Base-by-base conservation (phyloP, 2,888 invertebrate species). In the Pristionchus mayeri region DNA sequence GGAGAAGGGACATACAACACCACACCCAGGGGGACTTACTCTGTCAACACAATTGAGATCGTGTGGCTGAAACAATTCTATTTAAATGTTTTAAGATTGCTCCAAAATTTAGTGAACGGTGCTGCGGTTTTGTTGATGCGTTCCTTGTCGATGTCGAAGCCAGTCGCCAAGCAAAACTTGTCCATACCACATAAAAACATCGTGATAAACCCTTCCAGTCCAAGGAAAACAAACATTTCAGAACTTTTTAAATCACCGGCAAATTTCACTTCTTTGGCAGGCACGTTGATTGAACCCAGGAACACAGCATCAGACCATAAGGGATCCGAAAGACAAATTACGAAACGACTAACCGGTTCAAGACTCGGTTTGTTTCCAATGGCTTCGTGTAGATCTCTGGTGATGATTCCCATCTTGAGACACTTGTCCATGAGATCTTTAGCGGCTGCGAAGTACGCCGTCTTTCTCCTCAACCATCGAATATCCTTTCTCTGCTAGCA, bases 381-480 rank as follows among this genome's bases (percentile, higher is more conserved):
- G 0, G 85, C 86, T 4, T 82, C 84, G 52, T 89, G 86, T 6
- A 89, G 84, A 34, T 76, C 83, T 21, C 81, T 78, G 37, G 82
- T 85, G 34, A 89, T 83, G 16, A 89, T 82, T 52, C 88, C 88
- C 50, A 87, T 85, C 34, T 86, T 71, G 63, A 85, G 85, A 57
- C 86, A 85, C 80, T 88, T 88, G 60, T 88, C 88, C 16, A 87
- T 60, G 7, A 88, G 78, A 71, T 87, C 89, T 52, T 89, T 89
- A 7, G 87, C 86, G 6, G 89, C 87, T 0, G 88, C 75, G 30
- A 78, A 83, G 27, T 87, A 84, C 11, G 89, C 88, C 24, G 57
- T 81, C 21, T 54, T 50, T 18, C 30, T 44, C 83, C 87, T 87
- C 81, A 71, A 87, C 2, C 4, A 63, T n/a, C 24, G n/a, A n/a